Percentiles rank a stretch among this genome's conserved stretches.
phyloP scores from a whole-genome alignment of 2,888 invertebrate genomes.

The Troides aeacus region DNA sequence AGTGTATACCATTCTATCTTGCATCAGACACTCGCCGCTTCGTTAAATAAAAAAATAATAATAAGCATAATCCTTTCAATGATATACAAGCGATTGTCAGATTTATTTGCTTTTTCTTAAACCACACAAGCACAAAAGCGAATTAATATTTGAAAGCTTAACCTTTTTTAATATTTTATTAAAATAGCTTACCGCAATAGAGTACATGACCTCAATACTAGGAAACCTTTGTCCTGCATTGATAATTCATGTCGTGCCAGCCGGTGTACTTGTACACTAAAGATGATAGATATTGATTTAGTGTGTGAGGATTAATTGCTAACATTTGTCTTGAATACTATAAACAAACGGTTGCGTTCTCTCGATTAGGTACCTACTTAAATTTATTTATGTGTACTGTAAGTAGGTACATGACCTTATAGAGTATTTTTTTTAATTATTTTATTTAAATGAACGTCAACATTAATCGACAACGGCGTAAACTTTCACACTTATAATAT shows the following conservation, averaged over 20 bases:
- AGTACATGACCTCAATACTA: slow-evolving; percentile 12
- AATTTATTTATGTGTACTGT: background rate
- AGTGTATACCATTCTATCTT: too few relatives aligned
- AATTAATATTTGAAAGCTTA: background rate
- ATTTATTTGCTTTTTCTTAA: background rate
- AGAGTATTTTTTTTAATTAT: too few relatives aligned
- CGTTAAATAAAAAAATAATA: too few relatives aligned
- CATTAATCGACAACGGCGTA: too few relatives aligned
- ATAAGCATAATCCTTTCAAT: too few relatives aligned
- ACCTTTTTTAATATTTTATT: background rate
- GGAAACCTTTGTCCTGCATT: slow-evolving; percentile 24
- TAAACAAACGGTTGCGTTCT: slow-evolving; percentile 16
- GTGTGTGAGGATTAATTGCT: slow-evolving; percentile 21
- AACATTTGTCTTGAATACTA: slow-evolving; percentile 25
- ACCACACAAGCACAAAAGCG: background rate
- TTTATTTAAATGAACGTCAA: too few relatives aligned
- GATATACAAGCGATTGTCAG: too few relatives aligned
- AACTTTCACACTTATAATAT: too few relatives aligned
- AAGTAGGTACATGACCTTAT: too few relatives aligned
- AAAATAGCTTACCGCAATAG: background rate
- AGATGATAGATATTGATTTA: slow-evolving; percentile 27
- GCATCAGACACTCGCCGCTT: too few relatives aligned
- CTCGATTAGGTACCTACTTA: background rate
- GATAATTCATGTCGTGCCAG: slow-evolving; percentile 23
- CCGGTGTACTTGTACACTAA: slow-evolving; percentile 8